Conservation (phyloP, 1,140 invertebrate species). For the Rhagoletis pomonella region DNA sequence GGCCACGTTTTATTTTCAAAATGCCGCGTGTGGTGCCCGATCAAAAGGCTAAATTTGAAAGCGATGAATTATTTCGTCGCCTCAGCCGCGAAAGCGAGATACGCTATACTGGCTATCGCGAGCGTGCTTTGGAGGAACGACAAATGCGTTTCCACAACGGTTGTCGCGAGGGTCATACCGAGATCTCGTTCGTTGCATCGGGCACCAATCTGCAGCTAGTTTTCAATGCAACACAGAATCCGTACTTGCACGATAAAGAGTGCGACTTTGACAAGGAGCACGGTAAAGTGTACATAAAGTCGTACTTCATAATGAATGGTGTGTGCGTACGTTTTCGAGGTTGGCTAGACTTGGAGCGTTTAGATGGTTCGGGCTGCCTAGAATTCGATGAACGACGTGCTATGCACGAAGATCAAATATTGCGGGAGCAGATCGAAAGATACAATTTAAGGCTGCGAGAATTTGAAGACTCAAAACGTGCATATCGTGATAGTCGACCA, state of each 20-base stretch:
- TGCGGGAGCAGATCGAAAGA: constrained; percentile 92
- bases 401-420: constrained; percentile 86
- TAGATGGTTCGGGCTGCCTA: constrained; percentile 94
- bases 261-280: constrained; percentile 97
- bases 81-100: constrained; percentile 96
- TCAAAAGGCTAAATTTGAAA: constrained; percentile 96
- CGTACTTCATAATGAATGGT: constrained; percentile 97
- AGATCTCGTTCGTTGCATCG: constrained; percentile 93
- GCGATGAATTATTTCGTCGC: constrained; percentile 94
- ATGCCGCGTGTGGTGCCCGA: constrained; percentile 97
- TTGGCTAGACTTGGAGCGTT: constrained; percentile 93
- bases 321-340: constrained; percentile 97
- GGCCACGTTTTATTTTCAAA: constrained; percentile 91
- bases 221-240: constrained; percentile 83
- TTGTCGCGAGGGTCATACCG: constrained; percentile 94
- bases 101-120: constrained; percentile 94
- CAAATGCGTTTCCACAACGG: constrained; percentile 94
- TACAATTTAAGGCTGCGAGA: constrained; percentile 86
- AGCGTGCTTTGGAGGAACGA: constrained; percentile 92
- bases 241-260: constrained; percentile 84
- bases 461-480: constrained; percentile 88
- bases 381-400: constrained; percentile 93
- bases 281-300: constrained; percentile 96
- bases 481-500: constrained; percentile 82
- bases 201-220: constrained; percentile 95